Conservation (phyloP, 2,113 vertebrate species). For the Aspidoscelis tigris region DNA sequence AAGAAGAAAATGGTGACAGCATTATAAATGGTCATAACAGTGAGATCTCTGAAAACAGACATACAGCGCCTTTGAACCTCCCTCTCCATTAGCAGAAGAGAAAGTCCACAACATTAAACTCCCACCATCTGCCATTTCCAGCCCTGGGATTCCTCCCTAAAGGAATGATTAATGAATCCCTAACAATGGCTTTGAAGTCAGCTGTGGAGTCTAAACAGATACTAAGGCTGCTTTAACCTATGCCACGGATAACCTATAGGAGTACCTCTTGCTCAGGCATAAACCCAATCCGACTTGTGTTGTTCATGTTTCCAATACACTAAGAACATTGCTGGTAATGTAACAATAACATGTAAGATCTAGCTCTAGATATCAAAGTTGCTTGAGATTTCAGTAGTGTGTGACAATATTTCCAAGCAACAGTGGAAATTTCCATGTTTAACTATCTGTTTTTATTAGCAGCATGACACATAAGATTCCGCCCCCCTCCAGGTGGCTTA, state of each 20-base stretch:
- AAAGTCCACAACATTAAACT: background rate
- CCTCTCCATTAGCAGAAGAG: background rate
- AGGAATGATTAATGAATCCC: background rate
- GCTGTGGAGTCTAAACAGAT: background rate
- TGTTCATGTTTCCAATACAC: background rate
- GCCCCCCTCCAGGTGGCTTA: background rate
- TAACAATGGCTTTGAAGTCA: background rate
- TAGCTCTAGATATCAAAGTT: background rate
- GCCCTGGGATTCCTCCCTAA: background rate
- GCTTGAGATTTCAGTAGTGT: constrained; percentile 6
- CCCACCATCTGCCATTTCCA: background rate
- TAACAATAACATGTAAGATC: constrained; percentile 7
- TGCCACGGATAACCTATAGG: background rate
- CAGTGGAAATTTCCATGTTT: constrained; percentile 2
- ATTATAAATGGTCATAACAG: too few species aligned
- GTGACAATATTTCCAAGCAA: background rate
- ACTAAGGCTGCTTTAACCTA: background rate
- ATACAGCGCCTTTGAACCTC: background rate
- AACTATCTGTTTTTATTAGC: constrained; percentile 22
- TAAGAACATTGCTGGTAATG: constrained; percentile 18
- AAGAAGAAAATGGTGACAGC: too few species aligned
- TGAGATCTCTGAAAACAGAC: too few species aligned
- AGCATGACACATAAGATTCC: background rate
- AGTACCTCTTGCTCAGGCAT: background rate
- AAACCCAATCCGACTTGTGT: background rate